Evolutionary conservation across 2,797 vertebrate species (phyloP).

Genomic region (Tenualosa thibaudeaui): DNA sequence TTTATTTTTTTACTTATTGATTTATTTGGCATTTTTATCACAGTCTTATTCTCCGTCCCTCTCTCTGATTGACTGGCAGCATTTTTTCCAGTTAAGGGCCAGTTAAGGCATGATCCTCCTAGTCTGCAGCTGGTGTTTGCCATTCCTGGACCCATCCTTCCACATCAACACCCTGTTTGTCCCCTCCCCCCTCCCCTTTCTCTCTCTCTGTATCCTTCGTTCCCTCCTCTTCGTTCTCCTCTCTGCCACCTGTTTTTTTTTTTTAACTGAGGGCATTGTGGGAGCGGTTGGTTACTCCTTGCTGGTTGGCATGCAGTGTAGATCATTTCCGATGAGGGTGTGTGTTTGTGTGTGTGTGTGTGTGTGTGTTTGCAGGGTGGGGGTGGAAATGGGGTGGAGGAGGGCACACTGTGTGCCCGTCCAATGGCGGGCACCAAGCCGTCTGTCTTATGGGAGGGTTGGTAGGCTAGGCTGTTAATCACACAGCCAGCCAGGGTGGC

Average conservation of each 20-base stretch:
- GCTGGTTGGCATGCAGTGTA: slow-evolving; percentile 59
- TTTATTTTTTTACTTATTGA: background rate
- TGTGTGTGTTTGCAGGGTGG: slow-evolving; percentile 8
- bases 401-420: slow-evolving; percentile 58
- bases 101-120: background rate
- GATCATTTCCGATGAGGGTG: slow-evolving; percentile 68
- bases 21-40: background rate
- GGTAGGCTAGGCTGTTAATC: slow-evolving; percentile 18
- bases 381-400: slow-evolving; percentile 45
- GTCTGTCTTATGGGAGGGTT: background rate
- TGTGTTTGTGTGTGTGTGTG: background rate
- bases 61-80: background rate
- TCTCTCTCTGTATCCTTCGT: background rate
- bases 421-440: slow-evolving; percentile 59
- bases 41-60: background rate
- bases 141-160: background rate
- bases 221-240: background rate
- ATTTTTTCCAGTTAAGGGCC: background rate
- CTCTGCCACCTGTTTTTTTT: background rate
- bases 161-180: background rate
- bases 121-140: background rate
- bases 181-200: background rate
- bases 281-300: slow-evolving; percentile 53
- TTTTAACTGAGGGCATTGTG: background rate
- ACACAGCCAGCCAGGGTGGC: slow-evolving; percentile 4